Evolutionary conservation across 2,888 invertebrate genomes (phyloP).

Genomic region (Tipula confusa): DNA sequence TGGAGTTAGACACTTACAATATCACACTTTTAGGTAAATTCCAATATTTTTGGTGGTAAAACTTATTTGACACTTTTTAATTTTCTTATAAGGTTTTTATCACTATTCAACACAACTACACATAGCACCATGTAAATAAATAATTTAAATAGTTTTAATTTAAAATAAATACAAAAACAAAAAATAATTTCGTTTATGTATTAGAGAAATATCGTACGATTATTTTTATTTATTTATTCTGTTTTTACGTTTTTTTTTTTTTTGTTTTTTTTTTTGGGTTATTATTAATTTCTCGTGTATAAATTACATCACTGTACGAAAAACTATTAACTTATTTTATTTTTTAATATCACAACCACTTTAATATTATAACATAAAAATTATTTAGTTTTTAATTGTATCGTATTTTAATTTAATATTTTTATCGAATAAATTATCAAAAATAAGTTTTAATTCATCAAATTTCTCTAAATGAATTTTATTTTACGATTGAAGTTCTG

Average conservation of each 20-base stretch:
- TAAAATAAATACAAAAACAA: not conserved
- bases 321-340: not conserved
- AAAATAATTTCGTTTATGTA: not conserved
- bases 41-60: not conserved
- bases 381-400: not conserved
- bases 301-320: not conserved
- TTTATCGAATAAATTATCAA: not conserved
- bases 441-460: not conserved
- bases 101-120: not conserved
- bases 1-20: too few species aligned
- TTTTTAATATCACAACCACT: too few species aligned
- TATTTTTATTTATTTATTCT: not conserved
- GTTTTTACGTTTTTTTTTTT: not conserved
- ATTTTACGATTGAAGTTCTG: not conserved
- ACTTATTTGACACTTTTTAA: not conserved
- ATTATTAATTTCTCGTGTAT: not conserved
- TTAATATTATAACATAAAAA: not conserved
- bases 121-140: not conserved
- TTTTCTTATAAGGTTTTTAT: not conserved
- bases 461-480: not conserved
- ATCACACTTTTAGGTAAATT: too few species aligned
- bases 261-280: constrained; percentile 13
- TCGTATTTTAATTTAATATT: not conserved
- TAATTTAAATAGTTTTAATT: not conserved
- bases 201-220: not conserved